phyloP scores from a whole-genome alignment of 2,113 vertebrate genomes.

The Bothrops jararaca region DNA sequence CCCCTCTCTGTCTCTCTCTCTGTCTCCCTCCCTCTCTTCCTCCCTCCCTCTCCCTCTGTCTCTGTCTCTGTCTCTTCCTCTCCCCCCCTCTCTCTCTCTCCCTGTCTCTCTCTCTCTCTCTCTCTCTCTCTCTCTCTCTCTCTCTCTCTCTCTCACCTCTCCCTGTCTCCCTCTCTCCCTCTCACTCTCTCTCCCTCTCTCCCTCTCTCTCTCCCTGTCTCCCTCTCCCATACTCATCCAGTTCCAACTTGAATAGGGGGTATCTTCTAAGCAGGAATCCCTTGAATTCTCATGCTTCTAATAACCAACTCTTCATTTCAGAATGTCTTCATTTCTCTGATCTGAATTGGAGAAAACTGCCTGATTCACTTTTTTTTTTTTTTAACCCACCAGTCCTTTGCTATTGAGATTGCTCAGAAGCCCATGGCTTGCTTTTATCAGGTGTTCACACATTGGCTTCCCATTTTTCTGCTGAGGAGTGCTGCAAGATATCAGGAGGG shows the following conservation, averaged over 20 bases:
- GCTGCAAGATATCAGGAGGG: not conserved
- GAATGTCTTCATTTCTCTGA: not conserved
- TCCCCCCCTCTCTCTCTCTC: too few relatives aligned
- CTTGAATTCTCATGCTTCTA: not conserved
- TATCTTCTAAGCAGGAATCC: not conserved
- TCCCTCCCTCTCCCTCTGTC: rapidly evolving
- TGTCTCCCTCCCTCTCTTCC: rapidly evolving
- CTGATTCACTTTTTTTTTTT: not conserved
- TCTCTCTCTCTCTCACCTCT: rapidly evolving
- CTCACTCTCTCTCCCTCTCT: too few relatives aligned
- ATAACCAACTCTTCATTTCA: not conserved
- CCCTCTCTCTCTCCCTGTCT: not conserved
- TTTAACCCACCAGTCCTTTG: not conserved
- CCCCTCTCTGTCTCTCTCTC: rapidly evolving
- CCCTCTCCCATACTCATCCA: not conserved
- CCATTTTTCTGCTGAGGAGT: not conserved
- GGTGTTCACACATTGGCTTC: not conserved
- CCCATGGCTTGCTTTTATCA: not conserved
- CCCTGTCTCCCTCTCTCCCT: too few relatives aligned
- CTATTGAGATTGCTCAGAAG: not conserved
- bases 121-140: rapidly evolving
- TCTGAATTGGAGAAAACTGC: not conserved
- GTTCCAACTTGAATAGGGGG: not conserved
- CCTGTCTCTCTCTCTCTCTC: rapidly evolving
- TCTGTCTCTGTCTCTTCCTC: too few relatives aligned